A percentile compares a stretch with the other conserved stretches of the same genome.
These are phyloP conservation scores for Neotoma lepida DNA, from an alignment of 2,113 vertebrate species.

Conservation along the genomic window DNA sequence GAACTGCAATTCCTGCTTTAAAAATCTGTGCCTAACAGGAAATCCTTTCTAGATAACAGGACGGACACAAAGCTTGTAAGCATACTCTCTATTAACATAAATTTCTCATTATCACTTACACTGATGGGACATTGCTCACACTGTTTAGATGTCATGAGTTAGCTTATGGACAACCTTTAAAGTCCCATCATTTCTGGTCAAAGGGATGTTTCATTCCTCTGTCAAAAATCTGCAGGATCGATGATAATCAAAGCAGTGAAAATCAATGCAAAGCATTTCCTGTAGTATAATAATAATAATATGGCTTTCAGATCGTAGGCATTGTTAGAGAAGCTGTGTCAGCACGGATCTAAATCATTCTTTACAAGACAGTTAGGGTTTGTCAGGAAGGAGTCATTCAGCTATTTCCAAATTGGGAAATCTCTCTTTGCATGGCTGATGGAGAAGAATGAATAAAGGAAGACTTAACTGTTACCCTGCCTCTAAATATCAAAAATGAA, in stretches of 20 bases:
- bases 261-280: constrained; percentile 24
- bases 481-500: neutral
- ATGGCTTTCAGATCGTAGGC: neutral
- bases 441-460: neutral
- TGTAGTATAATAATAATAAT: neutral
- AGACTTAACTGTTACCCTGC: neutral
- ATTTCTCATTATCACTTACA: neutral
- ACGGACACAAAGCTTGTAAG: neutral
- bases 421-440: neutral
- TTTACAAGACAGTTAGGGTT: neutral
- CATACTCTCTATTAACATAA: neutral
- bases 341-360: neutral
- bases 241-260: constrained; percentile 44
- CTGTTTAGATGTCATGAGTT: neutral
- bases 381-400: neutral
- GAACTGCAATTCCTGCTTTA: neutral
- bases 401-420: neutral
- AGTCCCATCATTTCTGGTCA: neutral
- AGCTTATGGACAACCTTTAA: neutral
- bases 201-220: neutral
- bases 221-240: neutral
- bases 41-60: neutral
- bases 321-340: neutral
- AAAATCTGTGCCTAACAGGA: neutral
- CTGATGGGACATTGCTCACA: neutral